phyloP scores from a whole-genome alignment of 2,113 vertebrate genomes.

The Bungarus multicinctus region DNA sequence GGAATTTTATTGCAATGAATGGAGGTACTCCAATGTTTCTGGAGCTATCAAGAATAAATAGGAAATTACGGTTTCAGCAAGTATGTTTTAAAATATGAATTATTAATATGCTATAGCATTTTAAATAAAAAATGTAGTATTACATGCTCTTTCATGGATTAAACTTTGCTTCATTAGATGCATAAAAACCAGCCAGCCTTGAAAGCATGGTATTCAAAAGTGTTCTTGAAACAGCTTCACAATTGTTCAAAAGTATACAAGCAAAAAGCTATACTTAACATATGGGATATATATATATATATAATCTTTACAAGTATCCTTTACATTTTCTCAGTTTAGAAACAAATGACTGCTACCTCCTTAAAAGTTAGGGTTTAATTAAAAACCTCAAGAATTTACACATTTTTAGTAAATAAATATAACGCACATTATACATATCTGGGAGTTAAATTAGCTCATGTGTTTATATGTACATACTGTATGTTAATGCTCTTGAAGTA shows the following conservation, averaged over 20 bases:
- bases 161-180: not conserved
- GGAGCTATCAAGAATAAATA: not conserved
- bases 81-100: not conserved
- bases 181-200: not conserved
- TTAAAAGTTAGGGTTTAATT: not conserved
- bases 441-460: not conserved
- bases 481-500: not conserved
- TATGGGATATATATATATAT: not conserved
- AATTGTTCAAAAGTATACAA: not conserved
- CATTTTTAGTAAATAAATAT: not conserved
- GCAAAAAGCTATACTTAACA: not conserved
- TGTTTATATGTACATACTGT: not conserved
- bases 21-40: not conserved
- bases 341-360: not conserved
- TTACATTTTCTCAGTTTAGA: not conserved
- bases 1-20: not conserved
- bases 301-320: not conserved
- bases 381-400: not conserved
- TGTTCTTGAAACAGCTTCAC: not conserved
- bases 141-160: not conserved
- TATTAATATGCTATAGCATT: not conserved
- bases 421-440: not conserved
- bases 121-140: not conserved
- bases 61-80: constrained; percentile 19
- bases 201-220: not conserved